These are phyloP conservation scores for Sebastes variabilis DNA, from an alignment of 2,797 vertebrate species.

Conservation along the genomic window DNA sequence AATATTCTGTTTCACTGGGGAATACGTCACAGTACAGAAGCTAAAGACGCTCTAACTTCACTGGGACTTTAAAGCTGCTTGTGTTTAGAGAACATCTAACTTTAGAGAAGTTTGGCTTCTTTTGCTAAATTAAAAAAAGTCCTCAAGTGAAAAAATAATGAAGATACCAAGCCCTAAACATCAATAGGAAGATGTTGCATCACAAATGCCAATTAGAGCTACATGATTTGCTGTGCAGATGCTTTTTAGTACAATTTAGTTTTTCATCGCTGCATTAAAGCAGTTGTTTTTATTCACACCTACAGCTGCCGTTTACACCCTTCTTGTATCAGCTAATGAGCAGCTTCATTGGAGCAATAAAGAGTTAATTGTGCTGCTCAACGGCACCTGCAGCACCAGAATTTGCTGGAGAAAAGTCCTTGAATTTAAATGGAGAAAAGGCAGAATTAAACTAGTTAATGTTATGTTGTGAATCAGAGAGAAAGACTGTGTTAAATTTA, in stretches of 20 bases:
- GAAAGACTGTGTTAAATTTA: neutral
- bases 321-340: neutral
- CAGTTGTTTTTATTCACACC: neutral
- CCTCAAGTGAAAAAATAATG: neutral
- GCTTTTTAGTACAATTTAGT: neutral
- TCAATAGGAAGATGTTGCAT: neutral
- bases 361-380: constrained; percentile 8
- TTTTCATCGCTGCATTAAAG: neutral
- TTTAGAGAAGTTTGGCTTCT: neutral
- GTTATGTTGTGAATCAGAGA: neutral
- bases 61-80: neutral
- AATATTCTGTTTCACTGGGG: too few relatives aligned
- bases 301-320: neutral
- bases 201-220: neutral
- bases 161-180: neutral
- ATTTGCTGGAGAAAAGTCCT: neutral
- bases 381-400: neutral
- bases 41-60: too few relatives aligned
- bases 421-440: neutral
- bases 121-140: neutral
- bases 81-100: neutral
- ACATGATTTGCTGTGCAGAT: neutral
- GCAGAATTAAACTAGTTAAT: neutral
- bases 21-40: too few relatives aligned
- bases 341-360: neutral